Evolutionary conservation across 1,140 invertebrate species (phyloP).

Genomic region (Meloidogyne hapla): DNA sequence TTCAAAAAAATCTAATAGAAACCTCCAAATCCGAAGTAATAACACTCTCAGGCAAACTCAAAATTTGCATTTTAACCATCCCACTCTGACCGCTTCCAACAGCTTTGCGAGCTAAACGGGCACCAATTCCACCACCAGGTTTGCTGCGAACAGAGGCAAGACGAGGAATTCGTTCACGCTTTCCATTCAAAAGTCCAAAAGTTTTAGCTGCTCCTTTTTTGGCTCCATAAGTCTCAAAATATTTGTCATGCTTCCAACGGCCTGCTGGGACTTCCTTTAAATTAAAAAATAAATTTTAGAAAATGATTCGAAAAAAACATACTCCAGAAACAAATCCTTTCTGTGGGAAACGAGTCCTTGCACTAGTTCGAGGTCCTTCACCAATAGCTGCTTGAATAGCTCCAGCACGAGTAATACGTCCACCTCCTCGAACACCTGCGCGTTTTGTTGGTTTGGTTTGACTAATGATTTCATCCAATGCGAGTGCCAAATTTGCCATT

Average conservation of each 20-base stretch:
- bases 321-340: slow-evolving; percentile 30
- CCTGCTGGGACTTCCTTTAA: slow-evolving; percentile 32
- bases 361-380: neutral
- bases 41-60: slow-evolving; percentile 35
- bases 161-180: neutral
- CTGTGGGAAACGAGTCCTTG: slow-evolving; percentile 23
- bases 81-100: slow-evolving; percentile 4
- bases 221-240: slow-evolving; percentile 30
- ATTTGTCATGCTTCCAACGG: slow-evolving; percentile 40
- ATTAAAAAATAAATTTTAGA: neutral
- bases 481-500: slow-evolving; percentile 30
- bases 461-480: slow-evolving; percentile 25
- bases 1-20: neutral
- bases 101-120: slow-evolving; percentile 19
- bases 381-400: neutral
- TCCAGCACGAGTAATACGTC: neutral
- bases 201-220: slow-evolving; percentile 4
- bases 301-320: neutral
- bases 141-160: neutral
- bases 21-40: slow-evolving; percentile 42
- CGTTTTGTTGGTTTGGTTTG: neutral
- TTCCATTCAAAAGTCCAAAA: slow-evolving; percentile 4
- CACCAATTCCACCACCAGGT: slow-evolving; percentile 14
- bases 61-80: slow-evolving; percentile 39
- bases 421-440: neutral